phyloP scores from a whole-genome alignment of 2,113 vertebrate genomes.

The Passer montanus region DNA sequence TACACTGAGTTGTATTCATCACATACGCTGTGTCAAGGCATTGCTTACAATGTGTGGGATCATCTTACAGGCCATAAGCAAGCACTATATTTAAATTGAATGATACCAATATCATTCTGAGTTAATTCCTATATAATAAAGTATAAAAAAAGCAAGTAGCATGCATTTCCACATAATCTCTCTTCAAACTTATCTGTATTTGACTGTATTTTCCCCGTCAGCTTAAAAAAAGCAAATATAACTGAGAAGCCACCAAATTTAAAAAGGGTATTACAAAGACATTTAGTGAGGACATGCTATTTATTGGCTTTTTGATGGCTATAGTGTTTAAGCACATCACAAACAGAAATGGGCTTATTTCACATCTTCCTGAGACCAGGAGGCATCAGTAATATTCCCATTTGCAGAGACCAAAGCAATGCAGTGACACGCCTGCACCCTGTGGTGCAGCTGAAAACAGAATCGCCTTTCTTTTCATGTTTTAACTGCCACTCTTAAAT shows the following conservation, averaged over 20 bases:
- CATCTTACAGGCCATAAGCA: constrained; percentile 35
- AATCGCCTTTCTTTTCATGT: background rate
- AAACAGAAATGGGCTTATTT: constrained; percentile 43
- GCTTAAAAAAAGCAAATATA: constrained; percentile 6
- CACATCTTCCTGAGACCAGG: background rate
- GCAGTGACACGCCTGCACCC: background rate
- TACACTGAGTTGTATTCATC: constrained; percentile 55
- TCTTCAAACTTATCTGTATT: constrained; percentile 43
- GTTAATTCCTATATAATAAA: constrained; percentile 59
- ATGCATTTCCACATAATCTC: constrained; percentile 48
- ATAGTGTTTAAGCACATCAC: constrained; percentile 13
- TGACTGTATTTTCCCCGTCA: constrained; percentile 20
- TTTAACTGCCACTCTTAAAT: background rate
- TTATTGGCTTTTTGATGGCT: constrained; percentile 23
- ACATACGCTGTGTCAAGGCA: constrained; percentile 34
- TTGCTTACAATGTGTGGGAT: constrained; percentile 40
- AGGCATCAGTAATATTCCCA: background rate
- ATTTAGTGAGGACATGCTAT: background rate
- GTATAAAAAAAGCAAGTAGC: constrained; percentile 36
- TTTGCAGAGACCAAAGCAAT: background rate
- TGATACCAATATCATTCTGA: constrained; percentile 28
- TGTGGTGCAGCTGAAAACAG: background rate
- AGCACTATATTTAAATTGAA: constrained; percentile 48
- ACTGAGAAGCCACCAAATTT: constrained; percentile 9
- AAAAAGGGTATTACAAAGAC: background rate